These are phyloP conservation scores for Dicycla oo DNA, from an alignment of 2,888 invertebrate species.

Conservation along the genomic window DNA sequence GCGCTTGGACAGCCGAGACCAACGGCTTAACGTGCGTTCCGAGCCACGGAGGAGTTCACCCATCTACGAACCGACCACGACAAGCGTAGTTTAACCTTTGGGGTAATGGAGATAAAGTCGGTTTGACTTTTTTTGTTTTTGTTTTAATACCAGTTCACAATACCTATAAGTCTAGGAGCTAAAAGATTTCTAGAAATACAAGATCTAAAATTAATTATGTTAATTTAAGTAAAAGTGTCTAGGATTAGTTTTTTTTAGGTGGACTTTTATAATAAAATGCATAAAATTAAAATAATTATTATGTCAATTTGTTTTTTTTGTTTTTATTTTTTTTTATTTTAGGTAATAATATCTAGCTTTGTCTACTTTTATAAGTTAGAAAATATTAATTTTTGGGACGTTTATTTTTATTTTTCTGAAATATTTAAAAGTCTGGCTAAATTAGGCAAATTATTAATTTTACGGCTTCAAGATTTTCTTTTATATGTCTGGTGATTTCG, in stretches of 20 bases:
- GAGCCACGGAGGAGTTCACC: no score
- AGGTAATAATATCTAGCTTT: neutral
- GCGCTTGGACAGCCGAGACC: no score
- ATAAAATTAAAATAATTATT: conserved; percentile 33
- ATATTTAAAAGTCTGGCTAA: neutral
- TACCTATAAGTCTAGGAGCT: conserved; percentile 20
- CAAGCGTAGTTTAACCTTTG: neutral
- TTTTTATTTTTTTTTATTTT: no score
- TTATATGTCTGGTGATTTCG: neutral
- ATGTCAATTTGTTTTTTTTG: conserved; percentile 17
- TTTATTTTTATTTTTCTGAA: neutral
- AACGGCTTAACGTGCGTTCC: no score
- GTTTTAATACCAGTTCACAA: neutral
- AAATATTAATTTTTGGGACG: no score
- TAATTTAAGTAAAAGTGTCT: conserved; percentile 44
- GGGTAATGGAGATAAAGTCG: neutral
- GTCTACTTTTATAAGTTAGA: neutral
- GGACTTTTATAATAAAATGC: conserved; percentile 15
- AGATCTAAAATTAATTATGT: conserved; percentile 36
- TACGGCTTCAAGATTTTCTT: neutral
- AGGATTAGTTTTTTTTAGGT: neutral
- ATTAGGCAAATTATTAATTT: neutral
- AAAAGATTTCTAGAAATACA: conserved; percentile 32
- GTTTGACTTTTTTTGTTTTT: neutral
- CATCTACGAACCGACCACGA: no score